Base-by-base conservation (phyloP, 2,888 invertebrate species). In the Hypomecis punctinalis region DNA sequence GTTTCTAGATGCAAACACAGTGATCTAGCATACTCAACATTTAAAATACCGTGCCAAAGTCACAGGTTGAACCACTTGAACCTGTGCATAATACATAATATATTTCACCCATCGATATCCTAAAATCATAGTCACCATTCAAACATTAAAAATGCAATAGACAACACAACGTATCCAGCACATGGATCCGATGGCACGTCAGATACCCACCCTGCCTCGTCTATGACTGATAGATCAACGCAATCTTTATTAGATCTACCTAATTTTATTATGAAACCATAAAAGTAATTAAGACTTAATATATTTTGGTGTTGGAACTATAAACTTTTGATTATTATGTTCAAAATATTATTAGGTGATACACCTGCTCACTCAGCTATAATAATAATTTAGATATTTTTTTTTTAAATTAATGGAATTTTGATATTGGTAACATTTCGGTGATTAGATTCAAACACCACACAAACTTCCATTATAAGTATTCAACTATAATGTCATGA, bases 241-340 rank as follows among this genome's bases (percentile, higher is more conserved):
- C 59, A 70, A 76, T 76, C 76, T 74, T 61, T 70, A 73, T 72
- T 70, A 71, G 62, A 76, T 74, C 74, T 62, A 56, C 66, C 64
- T 71, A 72, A 72, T 66, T 71, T 73, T 62, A 70, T 69, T 70
- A 73, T 56, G 56, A 66, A 66, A 67, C 67, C 67, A 71, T 70
- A 69, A 71, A 67, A 71, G 66, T 68, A 73, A 73, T 73, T 73
- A 73, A 68, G 68, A 67, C 69, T 63, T 71, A 69, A 73, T 73
- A 67, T 67, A 72, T 69, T 69, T 67, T 67, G 61, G 65, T 69
- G 69, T 68, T 65, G 59, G 68, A 65, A 33, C 64, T 58, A 69
- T 70, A 68, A 61, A 70, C 62, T 67, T 70, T 63, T 53, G 67
- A 72, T 73, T 68, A 70, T 67, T 43, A 70, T 66, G 73, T 69